These are phyloP conservation scores for Salarias fasciatus DNA, from an alignment of 2,797 vertebrate species.

Conservation along the genomic window DNA sequence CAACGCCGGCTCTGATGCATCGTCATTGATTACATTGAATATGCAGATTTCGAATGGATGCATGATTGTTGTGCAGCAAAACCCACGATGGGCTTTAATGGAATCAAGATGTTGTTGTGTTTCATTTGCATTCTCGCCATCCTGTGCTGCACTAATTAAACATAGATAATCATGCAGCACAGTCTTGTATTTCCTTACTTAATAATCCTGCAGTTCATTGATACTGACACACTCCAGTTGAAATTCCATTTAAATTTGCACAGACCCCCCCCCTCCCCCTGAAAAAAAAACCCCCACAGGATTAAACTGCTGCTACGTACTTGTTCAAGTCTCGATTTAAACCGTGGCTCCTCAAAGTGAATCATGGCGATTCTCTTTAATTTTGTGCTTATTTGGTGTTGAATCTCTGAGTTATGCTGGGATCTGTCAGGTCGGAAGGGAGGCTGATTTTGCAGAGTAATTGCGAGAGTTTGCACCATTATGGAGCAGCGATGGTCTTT, in stretches of 20 bases:
- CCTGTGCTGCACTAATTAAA: constrained; percentile 52
- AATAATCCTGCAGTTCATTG: constrained; percentile 45
- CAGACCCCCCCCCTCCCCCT: no score
- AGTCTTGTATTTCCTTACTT: constrained; percentile 40
- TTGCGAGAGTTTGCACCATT: constrained; percentile 39
- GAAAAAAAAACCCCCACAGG: constrained; percentile 7
- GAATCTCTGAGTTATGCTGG: constrained; percentile 50
- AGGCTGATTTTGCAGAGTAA: constrained; percentile 39
- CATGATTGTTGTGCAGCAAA: constrained; percentile 52
- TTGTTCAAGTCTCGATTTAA: constrained; percentile 17
- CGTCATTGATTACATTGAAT: constrained; percentile 63
- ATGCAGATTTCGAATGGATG: constrained; percentile 59
- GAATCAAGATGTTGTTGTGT: constrained; percentile 55
- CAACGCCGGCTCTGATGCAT: constrained; percentile 23
- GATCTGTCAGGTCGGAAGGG: constrained; percentile 44
- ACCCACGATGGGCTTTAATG: constrained; percentile 52
- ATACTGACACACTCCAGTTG: constrained; percentile 25
- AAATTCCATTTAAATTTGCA: constrained; percentile 24
- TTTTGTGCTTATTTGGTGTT: constrained; percentile 57
- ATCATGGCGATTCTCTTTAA: constrained; percentile 56
- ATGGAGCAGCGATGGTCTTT: constrained; percentile 45
- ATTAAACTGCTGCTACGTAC: background rate
- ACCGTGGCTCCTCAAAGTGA: constrained; percentile 34
- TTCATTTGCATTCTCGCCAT: constrained; percentile 59
- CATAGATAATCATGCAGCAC: constrained; percentile 44